Evolutionary conservation across 2,888 invertebrate genomes (phyloP).

Genomic region (Andricus quercusramuli): DNA sequence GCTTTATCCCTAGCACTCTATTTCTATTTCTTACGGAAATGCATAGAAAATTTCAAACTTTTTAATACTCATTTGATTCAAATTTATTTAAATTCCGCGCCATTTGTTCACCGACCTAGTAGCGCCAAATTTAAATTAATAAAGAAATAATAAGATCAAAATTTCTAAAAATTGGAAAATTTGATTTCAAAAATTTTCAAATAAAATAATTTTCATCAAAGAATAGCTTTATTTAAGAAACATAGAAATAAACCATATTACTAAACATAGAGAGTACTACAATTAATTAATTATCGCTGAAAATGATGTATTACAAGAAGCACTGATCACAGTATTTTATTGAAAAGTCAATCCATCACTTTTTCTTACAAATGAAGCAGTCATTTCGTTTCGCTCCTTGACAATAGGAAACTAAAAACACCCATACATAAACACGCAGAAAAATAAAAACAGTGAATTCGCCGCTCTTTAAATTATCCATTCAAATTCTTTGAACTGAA

Average conservation of each 20-base stretch:
- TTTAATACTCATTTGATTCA: neutral
- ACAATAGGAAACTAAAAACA: no score
- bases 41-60: neutral
- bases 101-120: neutral
- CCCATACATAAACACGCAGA: no score
- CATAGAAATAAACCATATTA: neutral
- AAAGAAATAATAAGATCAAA: no score
- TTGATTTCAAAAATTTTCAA: neutral
- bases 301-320: no score
- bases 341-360: no score
- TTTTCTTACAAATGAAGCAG: no score
- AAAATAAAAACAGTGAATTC: no score
- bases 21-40: neutral
- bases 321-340: no score
- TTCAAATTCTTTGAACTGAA: neutral
- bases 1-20: neutral
- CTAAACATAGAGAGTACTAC: neutral
- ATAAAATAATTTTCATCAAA: neutral
- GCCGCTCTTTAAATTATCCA: neutral
- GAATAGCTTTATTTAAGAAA: neutral
- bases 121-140: no score
- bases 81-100: slow-evolving; percentile 15
- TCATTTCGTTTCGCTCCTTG: no score
- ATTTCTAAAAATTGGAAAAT: neutral
- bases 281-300: no score